phyloP scores from a whole-genome alignment of 2,113 vertebrate genomes.

The Rhodinocichla rosea region DNA sequence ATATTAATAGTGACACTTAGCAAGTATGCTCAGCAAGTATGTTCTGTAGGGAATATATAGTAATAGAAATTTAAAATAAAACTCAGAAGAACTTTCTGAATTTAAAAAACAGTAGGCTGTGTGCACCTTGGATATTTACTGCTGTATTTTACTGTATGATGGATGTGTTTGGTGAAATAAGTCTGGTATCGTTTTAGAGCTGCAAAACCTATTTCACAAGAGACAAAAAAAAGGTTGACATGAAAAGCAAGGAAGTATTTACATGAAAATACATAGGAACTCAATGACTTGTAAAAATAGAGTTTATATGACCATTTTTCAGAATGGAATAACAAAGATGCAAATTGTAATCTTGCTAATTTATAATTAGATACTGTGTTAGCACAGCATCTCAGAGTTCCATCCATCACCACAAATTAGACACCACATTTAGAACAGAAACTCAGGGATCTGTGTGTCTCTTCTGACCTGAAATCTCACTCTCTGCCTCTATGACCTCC shows the following conservation, averaged over 20 bases:
- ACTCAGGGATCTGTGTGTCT: not conserved
- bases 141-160: not conserved
- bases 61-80: not conserved
- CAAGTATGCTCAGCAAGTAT: not conserved
- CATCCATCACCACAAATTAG: not conserved
- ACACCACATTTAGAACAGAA: not conserved
- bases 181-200: not conserved
- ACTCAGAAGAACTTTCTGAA: not conserved
- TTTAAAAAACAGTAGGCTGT: not conserved
- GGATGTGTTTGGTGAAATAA: not conserved
- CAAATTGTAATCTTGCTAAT: not conserved
- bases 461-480: not conserved
- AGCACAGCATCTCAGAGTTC: not conserved
- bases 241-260: not conserved
- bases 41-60: not conserved
- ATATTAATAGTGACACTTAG: not conserved
- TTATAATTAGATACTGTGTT: not conserved
- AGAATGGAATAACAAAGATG: not conserved
- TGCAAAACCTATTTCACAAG: not conserved
- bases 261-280: not conserved
- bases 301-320: not conserved
- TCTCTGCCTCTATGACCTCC: not conserved
- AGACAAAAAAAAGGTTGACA: not conserved
- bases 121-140: not conserved
- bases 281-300: not conserved